A percentile compares a stretch with the other conserved stretches of the same genome.
Conservation (phyloP, 2,113 vertebrate genomes). For the Hepsetus odoe region DNA sequence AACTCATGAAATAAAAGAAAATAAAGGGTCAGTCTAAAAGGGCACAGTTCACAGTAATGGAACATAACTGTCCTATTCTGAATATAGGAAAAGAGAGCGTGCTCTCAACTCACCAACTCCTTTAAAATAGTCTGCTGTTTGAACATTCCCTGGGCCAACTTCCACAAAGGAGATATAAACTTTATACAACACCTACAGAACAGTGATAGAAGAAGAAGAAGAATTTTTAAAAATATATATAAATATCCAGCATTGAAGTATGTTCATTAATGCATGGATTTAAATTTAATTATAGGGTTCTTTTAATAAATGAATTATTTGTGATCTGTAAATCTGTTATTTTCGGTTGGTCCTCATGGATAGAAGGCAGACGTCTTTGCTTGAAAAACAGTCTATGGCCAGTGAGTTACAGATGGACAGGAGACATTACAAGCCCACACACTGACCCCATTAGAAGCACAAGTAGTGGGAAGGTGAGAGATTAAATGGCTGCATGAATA, state of each 20-base stretch:
- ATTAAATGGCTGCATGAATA: not conserved
- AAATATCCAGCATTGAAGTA: too few relatives aligned
- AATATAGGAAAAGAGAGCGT: not conserved
- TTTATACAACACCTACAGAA: slow-evolving; percentile 88
- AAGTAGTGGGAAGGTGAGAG: not conserved
- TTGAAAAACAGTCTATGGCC: not conserved
- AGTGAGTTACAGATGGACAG: not conserved
- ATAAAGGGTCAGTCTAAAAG: not conserved
- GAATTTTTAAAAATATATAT: too few relatives aligned
- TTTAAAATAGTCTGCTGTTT: slow-evolving; percentile 88
- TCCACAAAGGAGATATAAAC: slow-evolving; percentile 96
- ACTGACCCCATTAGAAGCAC: not conserved
- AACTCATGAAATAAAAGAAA: not conserved
- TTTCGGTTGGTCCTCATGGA: not conserved
- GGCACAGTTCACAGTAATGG: not conserved
- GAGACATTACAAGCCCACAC: not conserved
- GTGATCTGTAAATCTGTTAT: not conserved
- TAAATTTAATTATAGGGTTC: not conserved
- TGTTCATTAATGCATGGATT: too few relatives aligned
- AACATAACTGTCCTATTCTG: not conserved
- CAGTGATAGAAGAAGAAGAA: not conserved
- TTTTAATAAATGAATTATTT: not conserved
- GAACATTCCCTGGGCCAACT: slow-evolving; percentile 85
- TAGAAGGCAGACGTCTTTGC: not conserved
- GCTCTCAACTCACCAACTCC: slow-evolving; percentile 87